Evolutionary conservation across 2,797 vertebrate species (phyloP).

Genomic region (Coendou prehensilis): DNA sequence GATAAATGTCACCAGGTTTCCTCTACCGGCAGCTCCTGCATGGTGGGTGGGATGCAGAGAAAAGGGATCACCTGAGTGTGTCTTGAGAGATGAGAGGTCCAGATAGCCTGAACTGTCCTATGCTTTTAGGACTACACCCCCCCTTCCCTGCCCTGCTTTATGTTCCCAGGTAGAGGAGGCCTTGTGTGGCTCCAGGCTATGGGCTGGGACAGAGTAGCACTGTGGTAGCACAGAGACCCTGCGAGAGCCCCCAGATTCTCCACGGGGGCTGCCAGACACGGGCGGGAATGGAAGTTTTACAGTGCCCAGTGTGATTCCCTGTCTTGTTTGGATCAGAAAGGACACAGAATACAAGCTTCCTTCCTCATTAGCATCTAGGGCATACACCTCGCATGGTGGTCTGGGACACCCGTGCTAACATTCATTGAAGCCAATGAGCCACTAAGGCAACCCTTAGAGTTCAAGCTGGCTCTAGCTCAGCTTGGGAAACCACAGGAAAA

Average conservation of each 20-base stretch:
- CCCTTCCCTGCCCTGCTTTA: not conserved
- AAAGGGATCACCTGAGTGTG: not conserved
- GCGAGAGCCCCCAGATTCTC: not conserved
- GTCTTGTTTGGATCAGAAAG: not conserved
- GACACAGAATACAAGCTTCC: not conserved
- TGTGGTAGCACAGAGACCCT: not conserved
- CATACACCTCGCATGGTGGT: not conserved
- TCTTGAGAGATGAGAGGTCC: not conserved
- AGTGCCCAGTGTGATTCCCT: not conserved
- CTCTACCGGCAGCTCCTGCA: not conserved
- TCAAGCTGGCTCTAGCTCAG: not conserved
- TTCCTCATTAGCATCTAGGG: not conserved
- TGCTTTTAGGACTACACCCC: not conserved
- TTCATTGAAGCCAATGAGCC: not conserved
- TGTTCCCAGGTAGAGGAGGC: not conserved
- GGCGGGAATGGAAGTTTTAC: not conserved
- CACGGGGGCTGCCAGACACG: not conserved
- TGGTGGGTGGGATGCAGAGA: not conserved
- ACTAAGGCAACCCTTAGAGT: not conserved
- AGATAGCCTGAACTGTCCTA: not conserved
- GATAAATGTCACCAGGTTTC: not conserved
- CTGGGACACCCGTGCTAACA: not conserved
- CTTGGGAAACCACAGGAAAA: constrained; percentile 16
- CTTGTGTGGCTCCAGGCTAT: not conserved
- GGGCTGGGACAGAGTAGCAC: not conserved